Conservation (phyloP, 2,113 vertebrate genomes). For the Todiramphus saurophagus region DNA sequence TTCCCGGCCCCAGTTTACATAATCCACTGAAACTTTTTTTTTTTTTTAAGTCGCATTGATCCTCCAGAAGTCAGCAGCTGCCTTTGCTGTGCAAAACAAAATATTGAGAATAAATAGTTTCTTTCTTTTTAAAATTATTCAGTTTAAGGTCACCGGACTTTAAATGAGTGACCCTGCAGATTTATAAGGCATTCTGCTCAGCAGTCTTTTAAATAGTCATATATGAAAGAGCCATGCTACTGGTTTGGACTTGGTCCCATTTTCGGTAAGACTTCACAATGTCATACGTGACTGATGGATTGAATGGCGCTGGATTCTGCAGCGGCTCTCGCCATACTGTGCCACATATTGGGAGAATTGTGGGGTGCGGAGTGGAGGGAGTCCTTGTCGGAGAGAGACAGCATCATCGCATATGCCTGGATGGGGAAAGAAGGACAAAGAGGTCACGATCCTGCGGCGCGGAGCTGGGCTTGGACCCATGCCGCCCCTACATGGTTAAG, state of each 20-base stretch:
- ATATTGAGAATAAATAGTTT: conserved; percentile 98
- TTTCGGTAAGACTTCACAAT: conserved; percentile 51
- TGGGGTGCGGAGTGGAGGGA: conserved; percentile 88
- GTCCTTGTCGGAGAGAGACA: conserved; percentile 96
- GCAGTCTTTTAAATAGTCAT: conserved; percentile 85
- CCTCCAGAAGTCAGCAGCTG: conserved; percentile 91
- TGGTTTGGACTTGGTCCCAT: conserved; percentile 82
- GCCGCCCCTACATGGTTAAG: fast-evolving
- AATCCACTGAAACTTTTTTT: conserved; percentile 70
- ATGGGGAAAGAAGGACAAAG: background rate
- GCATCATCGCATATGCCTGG: conserved; percentile 98
- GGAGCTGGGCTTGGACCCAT: background rate
- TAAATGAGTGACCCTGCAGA: conserved; percentile 83
- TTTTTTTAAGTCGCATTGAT: conserved; percentile 75
- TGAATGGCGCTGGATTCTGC: conserved; percentile 94
- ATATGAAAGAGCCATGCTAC: conserved; percentile 78
- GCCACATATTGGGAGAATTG: conserved; percentile 89
- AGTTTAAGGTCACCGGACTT: conserved; percentile 87
- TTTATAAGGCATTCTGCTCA: conserved; percentile 91
- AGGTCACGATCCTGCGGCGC: fast-evolving
- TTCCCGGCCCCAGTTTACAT: conserved; percentile 70
- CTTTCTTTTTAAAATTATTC: conserved; percentile 83
- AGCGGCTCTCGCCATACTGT: conserved; percentile 91
- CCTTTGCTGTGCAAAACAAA: conserved; percentile 99
- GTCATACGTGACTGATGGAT: conserved; percentile 98